phyloP scores from a whole-genome alignment of 2,888 invertebrate genomes.

The Drosophila yooni region DNA sequence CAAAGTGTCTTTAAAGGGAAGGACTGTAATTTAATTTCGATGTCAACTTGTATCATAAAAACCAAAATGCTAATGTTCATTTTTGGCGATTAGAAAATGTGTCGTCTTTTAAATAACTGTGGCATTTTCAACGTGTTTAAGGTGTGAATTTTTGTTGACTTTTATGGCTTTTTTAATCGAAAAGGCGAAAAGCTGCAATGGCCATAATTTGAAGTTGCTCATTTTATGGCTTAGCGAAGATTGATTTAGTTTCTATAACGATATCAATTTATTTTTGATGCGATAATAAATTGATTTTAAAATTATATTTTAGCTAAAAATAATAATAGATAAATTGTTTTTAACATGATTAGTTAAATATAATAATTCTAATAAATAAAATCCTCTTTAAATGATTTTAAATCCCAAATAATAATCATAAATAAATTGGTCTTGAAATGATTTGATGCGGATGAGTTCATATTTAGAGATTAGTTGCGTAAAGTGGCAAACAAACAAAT shows the following conservation, averaged over 20 bases:
- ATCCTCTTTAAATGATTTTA: neutral
- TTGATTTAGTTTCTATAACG: neutral
- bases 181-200: neutral
- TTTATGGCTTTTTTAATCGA: neutral
- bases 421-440: neutral
- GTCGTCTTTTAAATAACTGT: neutral
- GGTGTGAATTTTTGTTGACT: neutral
- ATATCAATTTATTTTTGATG: neutral
- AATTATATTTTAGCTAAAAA: neutral
- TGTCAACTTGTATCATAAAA: neutral
- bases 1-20: conserved; percentile 3
- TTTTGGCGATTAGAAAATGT: neutral
- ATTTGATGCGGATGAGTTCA: too few relatives aligned
- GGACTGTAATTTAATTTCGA: neutral
- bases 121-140: neutral
- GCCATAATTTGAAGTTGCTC: neutral
- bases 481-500: neutral
- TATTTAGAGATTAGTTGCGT: neutral
- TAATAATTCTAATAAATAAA: neutral
- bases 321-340: neutral
- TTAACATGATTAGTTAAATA: neutral
- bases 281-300: neutral
- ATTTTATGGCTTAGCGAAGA: conserved; percentile 15
- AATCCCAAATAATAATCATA: neutral
- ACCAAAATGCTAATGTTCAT: neutral